Evolutionary conservation across 2,797 vertebrate species (phyloP).

Genomic region (Trachurus trachurus): DNA sequence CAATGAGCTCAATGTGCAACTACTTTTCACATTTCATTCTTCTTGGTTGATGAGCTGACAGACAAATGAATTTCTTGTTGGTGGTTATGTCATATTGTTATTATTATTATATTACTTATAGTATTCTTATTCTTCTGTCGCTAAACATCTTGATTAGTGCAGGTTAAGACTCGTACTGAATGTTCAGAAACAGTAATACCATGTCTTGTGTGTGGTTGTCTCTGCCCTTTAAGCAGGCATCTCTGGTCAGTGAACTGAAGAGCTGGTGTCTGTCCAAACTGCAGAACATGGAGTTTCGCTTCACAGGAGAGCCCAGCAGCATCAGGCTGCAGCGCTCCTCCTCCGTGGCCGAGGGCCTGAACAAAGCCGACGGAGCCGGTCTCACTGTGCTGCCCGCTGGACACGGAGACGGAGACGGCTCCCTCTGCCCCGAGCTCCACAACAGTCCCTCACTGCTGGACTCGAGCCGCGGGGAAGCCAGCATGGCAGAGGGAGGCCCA

Average conservation of each 20-base stretch:
- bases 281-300: conserved; percentile 91
- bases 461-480: conserved; percentile 57
- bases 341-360: conserved; percentile 84
- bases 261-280: conserved; percentile 96
- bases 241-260: conserved; percentile 93
- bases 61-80: no score
- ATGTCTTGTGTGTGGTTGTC: conserved; percentile 5
- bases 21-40: background rate
- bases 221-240: conserved; percentile 83
- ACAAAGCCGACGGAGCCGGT: conserved; percentile 66
- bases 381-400: conserved; percentile 9
- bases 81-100: no score
- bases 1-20: background rate
- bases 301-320: conserved; percentile 85
- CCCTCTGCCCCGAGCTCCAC: conserved; percentile 68
- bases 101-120: no score
- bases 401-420: conserved; percentile 8
- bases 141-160: background rate
- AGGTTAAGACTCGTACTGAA: background rate
- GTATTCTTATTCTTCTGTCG: background rate
- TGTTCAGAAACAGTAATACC: background rate
- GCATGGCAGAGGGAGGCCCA: conserved; percentile 72
- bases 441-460: conserved; percentile 51
- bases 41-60: background rate
- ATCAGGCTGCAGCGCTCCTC: conserved; percentile 57